Percentiles rank a stretch among this genome's conserved stretches.
Conservation (phyloP, 2,113 vertebrate species). For the Lipotes vexillifer region DNA sequence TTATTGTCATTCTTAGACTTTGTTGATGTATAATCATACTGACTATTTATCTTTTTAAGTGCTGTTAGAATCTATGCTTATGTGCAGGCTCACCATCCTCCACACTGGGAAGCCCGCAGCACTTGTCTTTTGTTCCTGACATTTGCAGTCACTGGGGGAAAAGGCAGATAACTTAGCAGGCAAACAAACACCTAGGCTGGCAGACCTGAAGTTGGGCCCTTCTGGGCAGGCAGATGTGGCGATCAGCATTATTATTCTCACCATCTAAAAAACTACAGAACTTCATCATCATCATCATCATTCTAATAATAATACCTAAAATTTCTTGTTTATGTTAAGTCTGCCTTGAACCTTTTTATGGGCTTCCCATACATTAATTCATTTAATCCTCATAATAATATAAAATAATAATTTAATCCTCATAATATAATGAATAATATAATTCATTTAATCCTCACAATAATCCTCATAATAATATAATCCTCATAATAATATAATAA, state of each 20-base stretch:
- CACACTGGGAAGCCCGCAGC: background rate
- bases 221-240: background rate
- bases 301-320: background rate
- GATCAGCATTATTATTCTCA: background rate
- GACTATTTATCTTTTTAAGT: background rate
- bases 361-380: background rate
- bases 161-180: background rate
- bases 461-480: background rate
- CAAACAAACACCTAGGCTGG: background rate
- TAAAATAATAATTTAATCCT: background rate
- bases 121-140: background rate
- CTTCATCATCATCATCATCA: background rate
- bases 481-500: background rate
- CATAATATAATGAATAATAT: background rate
- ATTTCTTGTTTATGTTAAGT: background rate
- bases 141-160: background rate
- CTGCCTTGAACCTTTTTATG: background rate
- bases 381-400: background rate
- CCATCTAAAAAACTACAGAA: background rate
- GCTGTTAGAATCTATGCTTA: background rate
- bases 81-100: background rate
- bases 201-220: background rate
- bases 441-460: background rate
- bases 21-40: background rate
- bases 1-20: background rate